Conservation (phyloP, 2,113 vertebrate species). For the Otocyon megalotis region DNA sequence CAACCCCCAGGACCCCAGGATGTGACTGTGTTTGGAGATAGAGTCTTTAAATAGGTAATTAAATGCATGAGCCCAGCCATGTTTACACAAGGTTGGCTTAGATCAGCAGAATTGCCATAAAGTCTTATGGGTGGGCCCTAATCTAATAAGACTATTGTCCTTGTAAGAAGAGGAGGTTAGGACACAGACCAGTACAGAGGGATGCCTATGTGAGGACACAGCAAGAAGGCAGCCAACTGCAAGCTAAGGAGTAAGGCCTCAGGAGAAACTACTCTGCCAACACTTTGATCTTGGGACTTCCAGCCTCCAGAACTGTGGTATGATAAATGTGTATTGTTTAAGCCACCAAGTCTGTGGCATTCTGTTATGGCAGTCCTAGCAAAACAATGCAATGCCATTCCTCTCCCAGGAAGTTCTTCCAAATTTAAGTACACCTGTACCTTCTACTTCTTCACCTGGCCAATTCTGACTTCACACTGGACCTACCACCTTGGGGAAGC, state of each 20-base stretch:
- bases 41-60: background rate
- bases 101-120: too few relatives aligned
- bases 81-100: too few relatives aligned
- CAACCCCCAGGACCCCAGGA: background rate
- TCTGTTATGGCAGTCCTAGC: background rate
- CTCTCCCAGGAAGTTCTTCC: background rate
- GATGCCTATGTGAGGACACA: background rate
- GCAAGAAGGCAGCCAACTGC: background rate
- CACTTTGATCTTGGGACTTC: slow-evolving; percentile 16
- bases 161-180: background rate
- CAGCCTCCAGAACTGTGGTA: background rate
- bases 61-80: too few relatives aligned
- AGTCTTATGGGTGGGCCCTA: background rate
- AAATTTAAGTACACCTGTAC: background rate
- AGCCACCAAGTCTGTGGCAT: background rate
- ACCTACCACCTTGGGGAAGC: background rate
- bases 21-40: background rate
- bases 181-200: background rate
- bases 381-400: background rate
- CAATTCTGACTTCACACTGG: background rate
- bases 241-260: background rate
- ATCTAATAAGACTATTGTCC: background rate
- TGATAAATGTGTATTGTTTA: background rate
- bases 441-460: background rate
- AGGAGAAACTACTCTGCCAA: background rate